A percentile compares a stretch with the other conserved stretches of the same genome.
phyloP scores from a whole-genome alignment of 1,140 invertebrate species.

The Trypoxylus dichotomus region DNA sequence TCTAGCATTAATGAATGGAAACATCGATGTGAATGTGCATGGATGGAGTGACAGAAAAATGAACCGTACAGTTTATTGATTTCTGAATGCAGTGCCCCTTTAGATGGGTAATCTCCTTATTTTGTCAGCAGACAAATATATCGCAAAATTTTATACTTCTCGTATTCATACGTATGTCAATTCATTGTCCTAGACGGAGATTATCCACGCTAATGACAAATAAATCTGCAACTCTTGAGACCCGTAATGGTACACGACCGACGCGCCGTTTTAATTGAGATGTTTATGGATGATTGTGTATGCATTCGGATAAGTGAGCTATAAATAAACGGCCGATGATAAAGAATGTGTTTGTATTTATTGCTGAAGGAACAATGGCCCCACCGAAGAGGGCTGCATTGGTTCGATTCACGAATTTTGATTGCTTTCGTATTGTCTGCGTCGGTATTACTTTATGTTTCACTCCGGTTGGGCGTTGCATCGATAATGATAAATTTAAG shows the following conservation, averaged over 20 bases:
- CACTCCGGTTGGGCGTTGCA: not conserved
- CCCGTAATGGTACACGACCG: not conserved
- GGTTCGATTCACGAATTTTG: constrained; percentile 4
- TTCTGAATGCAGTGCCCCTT: too few relatives aligned
- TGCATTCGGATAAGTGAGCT: not conserved
- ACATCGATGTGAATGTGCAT: too few relatives aligned
- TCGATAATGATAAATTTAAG: not conserved
- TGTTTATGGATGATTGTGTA: constrained; percentile 16
- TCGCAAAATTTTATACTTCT: not conserved
- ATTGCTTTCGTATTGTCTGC: not conserved
- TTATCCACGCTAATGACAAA: constrained; percentile 11
- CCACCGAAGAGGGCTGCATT: not conserved
- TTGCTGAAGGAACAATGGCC: constrained; percentile 9
- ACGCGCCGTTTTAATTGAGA: constrained; percentile 19
- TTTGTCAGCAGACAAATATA: not conserved
- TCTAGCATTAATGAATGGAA: too few relatives aligned
- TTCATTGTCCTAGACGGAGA: not conserved
- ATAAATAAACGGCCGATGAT: constrained; percentile 7
- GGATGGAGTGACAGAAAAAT: too few relatives aligned
- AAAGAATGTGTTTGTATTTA: constrained; percentile 7
- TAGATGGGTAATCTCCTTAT: not conserved
- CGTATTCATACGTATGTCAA: not conserved
- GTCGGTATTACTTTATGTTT: not conserved
- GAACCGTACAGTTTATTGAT: too few relatives aligned
- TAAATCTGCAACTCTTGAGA: constrained; percentile 12